Evolutionary conservation across 2,113 vertebrate species (phyloP), one percentile per base, ranked within the genome.

Genomic region (Percopsis transmontana): DNA sequence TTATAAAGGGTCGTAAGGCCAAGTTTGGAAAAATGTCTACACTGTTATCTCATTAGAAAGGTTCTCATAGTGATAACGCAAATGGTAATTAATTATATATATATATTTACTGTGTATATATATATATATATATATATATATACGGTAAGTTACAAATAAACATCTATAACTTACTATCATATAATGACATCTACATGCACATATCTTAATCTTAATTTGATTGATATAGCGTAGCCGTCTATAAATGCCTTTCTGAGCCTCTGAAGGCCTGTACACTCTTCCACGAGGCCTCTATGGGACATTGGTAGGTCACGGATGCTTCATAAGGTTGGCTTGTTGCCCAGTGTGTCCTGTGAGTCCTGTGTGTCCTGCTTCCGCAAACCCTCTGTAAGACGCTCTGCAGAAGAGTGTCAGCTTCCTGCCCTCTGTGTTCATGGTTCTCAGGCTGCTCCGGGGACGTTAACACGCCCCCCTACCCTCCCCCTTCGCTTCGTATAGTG

Each of bases 381-480:
- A 65, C 47, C 68, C 7, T 20, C 19, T 81, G 76, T 76, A 57
- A 84, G 74, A 45, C 48, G 55, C 67, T 71, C 73, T 56, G 67
- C 61, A 58, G 48, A 4, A 57, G 74, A 82, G 78, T 42, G 67
- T 10, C 82, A 6, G 82, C 82, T 71, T 0, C 56, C 38, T 4
- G 57, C 33, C 18, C 45, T 12, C 8, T 69, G 41, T 41, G 53
- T 11, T 55, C 24, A 10, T 39, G 19, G 10, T 58, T 39, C 48
- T 41, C 12, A 52, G n/a, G n/a, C 2, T 39, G 21, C 2, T 58
- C n/a, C n/a, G n/a, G n/a, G n/a, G n/a, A n/a, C n/a, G n/a, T 9
- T 41, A 6, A 23, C 39, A 1, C 1, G 47, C 20, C 13, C 6
- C n/a, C 40, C 23, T 42, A 7, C 6, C 11, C 39, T 13, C 16